Evolutionary conservation across 1,140 invertebrate species (phyloP).

Genomic region (Trypoxylus dichotomus): DNA sequence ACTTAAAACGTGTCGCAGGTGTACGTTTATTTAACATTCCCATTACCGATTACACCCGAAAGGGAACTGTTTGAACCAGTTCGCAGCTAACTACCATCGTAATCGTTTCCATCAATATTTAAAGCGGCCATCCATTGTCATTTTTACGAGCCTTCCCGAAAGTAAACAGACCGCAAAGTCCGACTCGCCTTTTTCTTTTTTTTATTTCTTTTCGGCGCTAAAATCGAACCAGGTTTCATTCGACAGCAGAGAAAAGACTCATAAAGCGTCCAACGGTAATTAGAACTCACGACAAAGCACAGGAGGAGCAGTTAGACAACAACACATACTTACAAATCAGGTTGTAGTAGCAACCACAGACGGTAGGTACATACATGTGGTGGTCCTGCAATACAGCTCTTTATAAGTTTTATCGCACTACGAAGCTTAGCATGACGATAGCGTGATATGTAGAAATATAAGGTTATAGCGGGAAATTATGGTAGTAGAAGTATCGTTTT

Average conservation of each 20-base stretch:
- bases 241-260: not conserved
- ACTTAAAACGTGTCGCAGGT: not conserved
- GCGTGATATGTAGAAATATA: too few relatives aligned
- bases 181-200: not conserved
- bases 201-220: not conserved
- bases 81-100: not conserved
- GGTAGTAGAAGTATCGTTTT: too few relatives aligned
- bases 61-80: not conserved
- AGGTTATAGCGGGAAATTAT: too few relatives aligned
- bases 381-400: not conserved
- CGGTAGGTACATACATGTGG: not conserved
- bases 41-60: not conserved
- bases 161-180: constrained; percentile 6
- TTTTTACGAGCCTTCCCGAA: constrained; percentile 4
- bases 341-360: not conserved
- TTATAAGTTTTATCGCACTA: too few relatives aligned
- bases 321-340: constrained; percentile 4
- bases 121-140: not conserved
- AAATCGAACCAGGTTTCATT: not conserved
- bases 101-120: constrained; percentile 11
- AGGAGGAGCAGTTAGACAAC: not conserved
- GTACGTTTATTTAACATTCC: not conserved
- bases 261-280: not conserved
- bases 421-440: too few relatives aligned
- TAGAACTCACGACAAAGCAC: not conserved